phyloP scores from a whole-genome alignment of 2,113 vertebrate genomes.

The Sialia sialis region DNA sequence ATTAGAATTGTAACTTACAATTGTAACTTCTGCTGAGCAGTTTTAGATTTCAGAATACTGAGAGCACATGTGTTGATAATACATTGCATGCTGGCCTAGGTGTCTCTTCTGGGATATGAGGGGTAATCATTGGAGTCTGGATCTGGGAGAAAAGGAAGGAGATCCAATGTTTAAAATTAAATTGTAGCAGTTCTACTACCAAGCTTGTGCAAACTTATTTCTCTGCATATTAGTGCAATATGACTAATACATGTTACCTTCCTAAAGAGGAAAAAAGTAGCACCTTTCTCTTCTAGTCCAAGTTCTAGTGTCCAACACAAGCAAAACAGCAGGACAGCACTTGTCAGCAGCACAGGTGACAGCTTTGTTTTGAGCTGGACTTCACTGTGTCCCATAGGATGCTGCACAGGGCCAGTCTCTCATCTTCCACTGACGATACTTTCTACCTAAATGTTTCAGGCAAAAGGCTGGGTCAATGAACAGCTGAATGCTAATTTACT shows the following conservation, averaged over 20 bases:
- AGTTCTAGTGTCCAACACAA: neutral
- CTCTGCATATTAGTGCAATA: neutral
- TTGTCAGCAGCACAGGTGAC: neutral
- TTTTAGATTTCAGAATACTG: neutral
- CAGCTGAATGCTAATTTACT: neutral
- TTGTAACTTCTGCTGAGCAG: neutral
- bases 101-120: neutral
- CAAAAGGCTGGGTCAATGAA: neutral
- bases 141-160: neutral
- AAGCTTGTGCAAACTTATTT: neutral
- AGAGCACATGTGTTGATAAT: neutral
- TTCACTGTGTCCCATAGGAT: neutral
- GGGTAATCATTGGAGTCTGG: neutral
- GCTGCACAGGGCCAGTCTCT: neutral
- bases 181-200: neutral
- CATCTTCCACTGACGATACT: neutral
- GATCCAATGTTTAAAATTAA: neutral
- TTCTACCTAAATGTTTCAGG: neutral
- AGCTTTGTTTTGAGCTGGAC: neutral
- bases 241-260: neutral
- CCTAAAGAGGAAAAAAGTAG: neutral
- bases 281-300: neutral
- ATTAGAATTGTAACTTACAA: neutral
- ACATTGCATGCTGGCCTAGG: neutral
- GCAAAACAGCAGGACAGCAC: neutral